Conservation (phyloP, 2,113 vertebrate species). For the Chaenogobius annularis region DNA sequence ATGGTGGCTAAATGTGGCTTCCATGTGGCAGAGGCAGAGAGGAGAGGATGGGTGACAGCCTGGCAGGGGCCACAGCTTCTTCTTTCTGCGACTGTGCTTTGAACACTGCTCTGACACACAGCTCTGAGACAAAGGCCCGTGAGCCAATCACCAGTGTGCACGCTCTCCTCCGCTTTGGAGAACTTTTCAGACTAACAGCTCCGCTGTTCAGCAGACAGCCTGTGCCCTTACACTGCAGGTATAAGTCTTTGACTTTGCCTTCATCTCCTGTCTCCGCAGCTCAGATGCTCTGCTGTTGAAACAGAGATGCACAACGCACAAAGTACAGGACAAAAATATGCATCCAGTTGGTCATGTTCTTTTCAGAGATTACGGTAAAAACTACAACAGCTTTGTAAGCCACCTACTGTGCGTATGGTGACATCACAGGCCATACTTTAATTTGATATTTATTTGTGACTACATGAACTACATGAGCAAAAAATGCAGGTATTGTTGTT, state of each 20-base stretch:
- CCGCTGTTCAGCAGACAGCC: background rate
- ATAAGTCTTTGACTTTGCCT: background rate
- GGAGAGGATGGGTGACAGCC: slow-evolving; percentile 49
- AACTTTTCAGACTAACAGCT: slow-evolving; percentile 15
- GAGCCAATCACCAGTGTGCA: slow-evolving; percentile 28
- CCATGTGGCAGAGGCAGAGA: slow-evolving; percentile 61
- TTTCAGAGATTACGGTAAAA: too few species aligned
- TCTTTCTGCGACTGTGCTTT: slow-evolving; percentile 61
- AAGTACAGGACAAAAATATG: too few species aligned
- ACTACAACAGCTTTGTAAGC: too few species aligned
- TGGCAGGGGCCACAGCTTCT: slow-evolving; percentile 54
- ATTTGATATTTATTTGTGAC: too few species aligned
- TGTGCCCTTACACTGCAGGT: background rate
- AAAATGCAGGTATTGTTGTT: too few species aligned
- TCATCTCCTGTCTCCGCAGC: background rate
- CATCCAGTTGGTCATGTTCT: too few species aligned
- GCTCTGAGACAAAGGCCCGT: slow-evolving; percentile 52
- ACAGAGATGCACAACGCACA: too few species aligned
- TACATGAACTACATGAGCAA: too few species aligned
- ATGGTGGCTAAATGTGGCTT: slow-evolving; percentile 73
- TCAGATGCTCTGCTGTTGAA: too few species aligned
- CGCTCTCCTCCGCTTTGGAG: background rate
- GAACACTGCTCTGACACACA: slow-evolving; percentile 63
- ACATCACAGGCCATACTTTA: too few species aligned
- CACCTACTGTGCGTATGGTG: too few species aligned